phyloP scores from a whole-genome alignment of 1,140 invertebrate genomes.

The Palaemon carinicauda region DNA sequence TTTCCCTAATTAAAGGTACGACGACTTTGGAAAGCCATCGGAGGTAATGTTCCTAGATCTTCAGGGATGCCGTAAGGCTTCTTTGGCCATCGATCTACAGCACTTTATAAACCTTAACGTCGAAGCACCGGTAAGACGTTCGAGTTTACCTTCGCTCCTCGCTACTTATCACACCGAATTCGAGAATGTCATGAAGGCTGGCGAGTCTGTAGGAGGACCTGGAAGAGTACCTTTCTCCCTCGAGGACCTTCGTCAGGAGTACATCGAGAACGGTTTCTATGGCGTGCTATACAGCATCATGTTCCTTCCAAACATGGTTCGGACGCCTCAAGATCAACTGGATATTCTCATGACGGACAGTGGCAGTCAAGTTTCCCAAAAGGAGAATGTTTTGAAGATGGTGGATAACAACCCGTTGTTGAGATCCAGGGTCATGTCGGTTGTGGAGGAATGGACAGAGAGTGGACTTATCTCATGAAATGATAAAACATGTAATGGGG shows the following conservation, averaged over 20 bases:
- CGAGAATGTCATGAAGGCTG: background rate
- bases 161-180: constrained; percentile 5
- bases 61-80: constrained; percentile 6
- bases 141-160: background rate
- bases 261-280: constrained; percentile 12
- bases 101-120: constrained; percentile 25
- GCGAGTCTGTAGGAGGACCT: too few relatives aligned
- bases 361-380: background rate
- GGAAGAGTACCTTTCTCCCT: background rate
- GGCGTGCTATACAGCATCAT: constrained; percentile 16
- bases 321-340: background rate
- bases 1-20: background rate
- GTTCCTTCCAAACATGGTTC: constrained; percentile 11
- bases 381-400: background rate
- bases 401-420: constrained; percentile 17
- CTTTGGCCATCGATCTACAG: background rate
- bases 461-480: background rate
- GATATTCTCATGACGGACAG: background rate
- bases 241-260: constrained; percentile 22
- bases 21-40: background rate
- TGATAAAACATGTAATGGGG: too few relatives aligned
- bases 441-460: constrained; percentile 14
- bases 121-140: background rate
- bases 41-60: constrained; percentile 21
- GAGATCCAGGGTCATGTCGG: background rate